Percentiles rank a stretch among this genome's conserved stretches.
These are phyloP conservation scores for Mystacornis crossleyi DNA, from an alignment of 2,113 vertebrate species.

Conservation along the genomic window DNA sequence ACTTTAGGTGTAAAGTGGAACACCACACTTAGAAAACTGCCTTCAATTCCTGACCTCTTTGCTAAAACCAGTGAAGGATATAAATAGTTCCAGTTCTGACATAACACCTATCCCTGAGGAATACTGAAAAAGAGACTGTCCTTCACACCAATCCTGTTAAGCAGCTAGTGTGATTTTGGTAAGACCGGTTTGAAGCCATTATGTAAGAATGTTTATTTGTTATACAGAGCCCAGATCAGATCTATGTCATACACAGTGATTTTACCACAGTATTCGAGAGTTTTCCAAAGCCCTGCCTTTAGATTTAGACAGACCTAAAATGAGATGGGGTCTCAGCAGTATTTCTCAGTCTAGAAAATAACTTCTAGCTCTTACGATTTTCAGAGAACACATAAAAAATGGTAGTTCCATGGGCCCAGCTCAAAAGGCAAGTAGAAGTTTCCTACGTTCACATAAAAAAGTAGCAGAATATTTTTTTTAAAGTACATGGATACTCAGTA, in stretches of 20 bases:
- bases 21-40: not conserved
- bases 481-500: not conserved
- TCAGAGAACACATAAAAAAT: not conserved
- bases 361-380: not conserved
- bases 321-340: not conserved
- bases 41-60: not conserved
- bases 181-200: not conserved
- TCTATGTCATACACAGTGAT: not conserved
- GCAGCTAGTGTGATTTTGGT: not conserved
- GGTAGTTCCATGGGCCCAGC: not conserved
- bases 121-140: not conserved
- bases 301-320: not conserved
- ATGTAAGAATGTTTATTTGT: not conserved
- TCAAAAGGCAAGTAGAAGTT: not conserved
- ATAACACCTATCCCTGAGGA: not conserved
- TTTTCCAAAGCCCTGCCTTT: not conserved
- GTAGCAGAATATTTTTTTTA: not conserved
- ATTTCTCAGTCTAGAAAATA: not conserved
- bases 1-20: not conserved
- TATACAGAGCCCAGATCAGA: not conserved
- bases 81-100: slow-evolving; percentile 6
- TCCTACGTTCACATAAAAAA: not conserved
- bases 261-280: not conserved
- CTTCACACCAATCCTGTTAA: not conserved
- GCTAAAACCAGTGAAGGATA: slow-evolving; percentile 8